A percentile compares a stretch with the other conserved stretches of the same genome.
These are phyloP conservation scores for Chelmon rostratus DNA, from an alignment of 2,797 vertebrate genomes.

Conservation along the genomic window DNA sequence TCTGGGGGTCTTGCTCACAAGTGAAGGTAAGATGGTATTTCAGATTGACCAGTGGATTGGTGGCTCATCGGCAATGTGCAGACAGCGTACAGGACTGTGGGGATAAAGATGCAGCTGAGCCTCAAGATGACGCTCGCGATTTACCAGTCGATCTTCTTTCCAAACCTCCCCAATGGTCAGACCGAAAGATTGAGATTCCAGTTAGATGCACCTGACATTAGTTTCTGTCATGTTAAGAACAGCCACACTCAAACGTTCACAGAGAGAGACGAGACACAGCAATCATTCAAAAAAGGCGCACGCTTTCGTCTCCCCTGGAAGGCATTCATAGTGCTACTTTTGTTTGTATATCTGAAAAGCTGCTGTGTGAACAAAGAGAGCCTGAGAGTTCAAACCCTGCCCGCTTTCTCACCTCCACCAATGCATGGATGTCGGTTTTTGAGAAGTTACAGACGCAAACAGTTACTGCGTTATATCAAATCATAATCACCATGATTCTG, in stretches of 20 bases:
- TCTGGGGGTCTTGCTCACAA: not conserved
- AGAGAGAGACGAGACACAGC: not conserved
- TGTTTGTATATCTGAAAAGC: not conserved
- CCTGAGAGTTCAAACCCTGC: not conserved
- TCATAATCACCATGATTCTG: conserved; percentile 29
- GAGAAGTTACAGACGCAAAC: conserved; percentile 26
- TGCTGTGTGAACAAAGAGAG: not conserved
- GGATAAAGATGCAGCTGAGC: not conserved
- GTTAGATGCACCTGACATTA: not conserved
- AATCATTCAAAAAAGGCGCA: not conserved
- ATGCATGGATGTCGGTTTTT: not conserved
- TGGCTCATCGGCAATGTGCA: not conserved
- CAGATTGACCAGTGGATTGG: not conserved
- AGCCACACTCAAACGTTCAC: not conserved
- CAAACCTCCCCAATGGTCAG: not conserved
- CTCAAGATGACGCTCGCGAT: not conserved
- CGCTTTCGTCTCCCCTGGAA: no score
- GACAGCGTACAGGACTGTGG: not conserved
- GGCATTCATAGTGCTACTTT: no score
- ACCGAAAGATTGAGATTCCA: not conserved
- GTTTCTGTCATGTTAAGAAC: not conserved
- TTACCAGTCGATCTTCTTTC: no score
- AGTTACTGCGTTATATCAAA: conserved; percentile 32
- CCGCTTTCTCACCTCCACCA: not conserved
- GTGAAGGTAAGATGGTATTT: not conserved